Evolutionary conservation across 2,113 vertebrate genomes (phyloP).

Genomic region (Trachemys scripta): DNA sequence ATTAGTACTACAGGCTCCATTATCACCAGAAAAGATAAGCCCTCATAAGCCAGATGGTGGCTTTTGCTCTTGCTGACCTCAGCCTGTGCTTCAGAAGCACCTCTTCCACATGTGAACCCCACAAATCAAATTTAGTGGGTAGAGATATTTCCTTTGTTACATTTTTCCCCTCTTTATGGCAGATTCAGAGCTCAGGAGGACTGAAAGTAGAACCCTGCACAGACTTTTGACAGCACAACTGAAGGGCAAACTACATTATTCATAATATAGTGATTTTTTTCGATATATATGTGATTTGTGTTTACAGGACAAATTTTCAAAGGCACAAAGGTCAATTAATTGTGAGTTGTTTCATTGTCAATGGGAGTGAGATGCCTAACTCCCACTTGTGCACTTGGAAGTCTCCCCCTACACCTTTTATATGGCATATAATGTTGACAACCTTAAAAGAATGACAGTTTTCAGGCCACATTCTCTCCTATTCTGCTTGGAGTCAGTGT

Average conservation of each 20-base stretch:
- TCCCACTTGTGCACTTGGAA: background rate
- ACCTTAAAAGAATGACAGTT: background rate
- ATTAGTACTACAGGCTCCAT: background rate
- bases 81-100: background rate
- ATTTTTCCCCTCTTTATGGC: background rate
- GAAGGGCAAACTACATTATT: background rate
- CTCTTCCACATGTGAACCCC: background rate
- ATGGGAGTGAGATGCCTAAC: background rate
- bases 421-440: background rate
- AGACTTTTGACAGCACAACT: background rate
- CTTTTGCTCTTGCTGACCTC: conserved; percentile 1
- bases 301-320: background rate
- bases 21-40: background rate
- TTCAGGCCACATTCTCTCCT: background rate
- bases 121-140: background rate
- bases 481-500: background rate
- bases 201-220: background rate
- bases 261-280: background rate
- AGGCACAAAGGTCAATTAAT: background rate
- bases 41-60: background rate
- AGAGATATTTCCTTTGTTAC: background rate
- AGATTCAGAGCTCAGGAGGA: background rate
- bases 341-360: background rate
- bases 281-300: background rate
- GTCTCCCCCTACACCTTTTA: background rate